These are phyloP conservation scores for Poeciliopsis turneri DNA, from an alignment of 2,797 vertebrate species.

Conservation along the genomic window DNA sequence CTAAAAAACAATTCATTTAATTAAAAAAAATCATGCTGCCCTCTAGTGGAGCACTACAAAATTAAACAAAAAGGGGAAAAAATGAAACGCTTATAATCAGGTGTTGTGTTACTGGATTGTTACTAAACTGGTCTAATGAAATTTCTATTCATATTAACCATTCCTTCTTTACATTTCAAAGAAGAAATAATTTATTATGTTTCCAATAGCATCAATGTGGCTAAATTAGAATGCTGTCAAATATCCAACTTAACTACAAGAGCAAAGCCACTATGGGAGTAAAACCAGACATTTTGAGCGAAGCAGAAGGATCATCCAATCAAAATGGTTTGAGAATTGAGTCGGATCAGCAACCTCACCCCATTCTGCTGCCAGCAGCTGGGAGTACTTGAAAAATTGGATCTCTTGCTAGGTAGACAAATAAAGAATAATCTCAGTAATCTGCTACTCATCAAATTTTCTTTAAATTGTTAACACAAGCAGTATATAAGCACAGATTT, in stretches of 20 bases:
- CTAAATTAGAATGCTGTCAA: too few species aligned
- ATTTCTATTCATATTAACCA: too few species aligned
- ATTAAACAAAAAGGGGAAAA: not conserved
- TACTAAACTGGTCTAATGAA: too few species aligned
- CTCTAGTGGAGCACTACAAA: conserved; percentile 50
- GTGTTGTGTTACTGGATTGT: too few species aligned
- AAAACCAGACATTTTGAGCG: not conserved
- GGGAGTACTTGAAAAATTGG: not conserved
- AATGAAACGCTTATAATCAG: not conserved
- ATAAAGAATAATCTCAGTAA: not conserved
- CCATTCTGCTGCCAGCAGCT: not conserved
- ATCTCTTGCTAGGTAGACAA: not conserved
- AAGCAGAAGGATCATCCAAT: not conserved
- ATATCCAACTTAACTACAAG: not conserved
- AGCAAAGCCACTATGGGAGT: not conserved
- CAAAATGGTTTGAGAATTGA: not conserved
- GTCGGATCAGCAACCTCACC: not conserved
- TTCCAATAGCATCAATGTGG: too few species aligned
- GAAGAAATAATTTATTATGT: too few species aligned
- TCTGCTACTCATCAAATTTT: not conserved
- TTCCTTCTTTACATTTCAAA: too few species aligned
- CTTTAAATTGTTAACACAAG: not conserved
- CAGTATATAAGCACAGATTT: not conserved
- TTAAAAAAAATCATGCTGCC: conserved; percentile 38
- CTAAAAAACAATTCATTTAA: not conserved